These are phyloP conservation scores for Eublepharis macularius DNA, from an alignment of 2,113 vertebrate genomes.

Conservation along the genomic window DNA sequence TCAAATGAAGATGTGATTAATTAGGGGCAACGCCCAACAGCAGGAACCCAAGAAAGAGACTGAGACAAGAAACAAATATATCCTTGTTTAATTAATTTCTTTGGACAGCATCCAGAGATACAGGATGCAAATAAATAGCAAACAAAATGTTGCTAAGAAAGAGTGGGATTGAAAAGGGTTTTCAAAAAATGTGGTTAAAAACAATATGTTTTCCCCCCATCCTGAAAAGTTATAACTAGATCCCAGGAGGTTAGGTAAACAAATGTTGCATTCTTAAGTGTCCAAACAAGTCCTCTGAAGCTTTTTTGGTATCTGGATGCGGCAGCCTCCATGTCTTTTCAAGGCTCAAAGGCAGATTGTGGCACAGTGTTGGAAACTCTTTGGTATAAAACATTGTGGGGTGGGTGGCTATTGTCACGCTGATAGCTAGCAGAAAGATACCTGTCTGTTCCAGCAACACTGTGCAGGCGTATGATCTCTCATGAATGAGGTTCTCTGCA, in stretches of 20 bases:
- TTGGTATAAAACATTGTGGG: not conserved
- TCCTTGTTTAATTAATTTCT: constrained; percentile 63
- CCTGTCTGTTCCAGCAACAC: not conserved
- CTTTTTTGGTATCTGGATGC: constrained; percentile 32
- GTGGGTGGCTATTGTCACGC: not conserved
- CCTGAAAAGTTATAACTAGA: constrained; percentile 34
- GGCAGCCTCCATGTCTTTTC: constrained; percentile 20
- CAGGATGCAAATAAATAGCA: constrained; percentile 1
- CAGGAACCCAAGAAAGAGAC: constrained; percentile 63
- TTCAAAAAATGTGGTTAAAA: constrained; percentile 45
- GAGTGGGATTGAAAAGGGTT: constrained; percentile 9
- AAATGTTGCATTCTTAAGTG: constrained; percentile 41
- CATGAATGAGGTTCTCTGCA: not conserved
- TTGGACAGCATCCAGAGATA: constrained; percentile 51
- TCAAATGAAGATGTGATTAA: constrained; percentile 71
- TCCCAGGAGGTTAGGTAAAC: constrained; percentile 51
- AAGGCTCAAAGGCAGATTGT: not conserved
- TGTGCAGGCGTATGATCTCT: not conserved
- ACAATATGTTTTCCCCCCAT: constrained; percentile 16
- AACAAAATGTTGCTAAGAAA: constrained; percentile 8
- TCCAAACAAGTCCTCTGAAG: constrained; percentile 49
- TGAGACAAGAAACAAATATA: constrained; percentile 65
- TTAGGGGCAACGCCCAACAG: constrained; percentile 66
- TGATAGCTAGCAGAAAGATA: not conserved
- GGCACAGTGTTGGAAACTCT: constrained; percentile 10